Percentiles rank a stretch among this genome's conserved stretches.
Conservation (phyloP, 1,140 invertebrate species). For the Tribolium madens region DNA sequence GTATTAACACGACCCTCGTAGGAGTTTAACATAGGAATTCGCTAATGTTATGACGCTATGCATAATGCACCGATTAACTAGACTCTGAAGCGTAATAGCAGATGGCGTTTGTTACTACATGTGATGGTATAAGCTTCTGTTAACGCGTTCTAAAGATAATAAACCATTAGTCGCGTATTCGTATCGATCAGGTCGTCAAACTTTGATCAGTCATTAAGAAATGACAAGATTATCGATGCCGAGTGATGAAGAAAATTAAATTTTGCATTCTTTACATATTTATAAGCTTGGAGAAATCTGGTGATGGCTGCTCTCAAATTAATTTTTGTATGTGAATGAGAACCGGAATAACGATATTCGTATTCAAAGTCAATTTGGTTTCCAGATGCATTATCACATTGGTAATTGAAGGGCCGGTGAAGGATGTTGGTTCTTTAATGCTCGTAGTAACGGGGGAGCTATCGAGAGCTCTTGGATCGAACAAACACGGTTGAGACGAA, state of each 20-base stretch:
- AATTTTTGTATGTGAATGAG: constrained; percentile 3
- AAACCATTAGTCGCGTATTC: constrained; percentile 12
- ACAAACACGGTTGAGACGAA: constrained; percentile 34
- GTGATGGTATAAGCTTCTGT: not conserved
- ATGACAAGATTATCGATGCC: constrained; percentile 18
- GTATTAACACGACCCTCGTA: constrained; percentile 40
- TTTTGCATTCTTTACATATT: constrained; percentile 22
- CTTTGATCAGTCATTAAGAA: constrained; percentile 29
- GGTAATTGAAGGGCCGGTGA: constrained; percentile 40
- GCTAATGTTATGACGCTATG: constrained; percentile 47
- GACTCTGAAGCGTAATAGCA: constrained; percentile 35
- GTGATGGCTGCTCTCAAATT: constrained; percentile 19
- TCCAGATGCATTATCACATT: constrained; percentile 43
- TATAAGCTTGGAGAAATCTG: constrained; percentile 23
- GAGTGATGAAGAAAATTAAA: constrained; percentile 36
- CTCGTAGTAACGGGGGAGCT: constrained; percentile 40
- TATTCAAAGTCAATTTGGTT: constrained; percentile 29
- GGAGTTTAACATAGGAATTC: constrained; percentile 40
- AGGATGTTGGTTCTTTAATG: constrained; percentile 49
- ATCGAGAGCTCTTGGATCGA: constrained; percentile 34
- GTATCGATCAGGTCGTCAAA: not conserved
- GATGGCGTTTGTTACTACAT: constrained; percentile 4
- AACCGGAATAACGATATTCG: constrained; percentile 3
- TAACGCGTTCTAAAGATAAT: constrained; percentile 17
- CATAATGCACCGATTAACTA: constrained; percentile 50